Evolutionary conservation across 2,113 vertebrate genomes (phyloP).

Genomic region (Cinclus mexicanus): DNA sequence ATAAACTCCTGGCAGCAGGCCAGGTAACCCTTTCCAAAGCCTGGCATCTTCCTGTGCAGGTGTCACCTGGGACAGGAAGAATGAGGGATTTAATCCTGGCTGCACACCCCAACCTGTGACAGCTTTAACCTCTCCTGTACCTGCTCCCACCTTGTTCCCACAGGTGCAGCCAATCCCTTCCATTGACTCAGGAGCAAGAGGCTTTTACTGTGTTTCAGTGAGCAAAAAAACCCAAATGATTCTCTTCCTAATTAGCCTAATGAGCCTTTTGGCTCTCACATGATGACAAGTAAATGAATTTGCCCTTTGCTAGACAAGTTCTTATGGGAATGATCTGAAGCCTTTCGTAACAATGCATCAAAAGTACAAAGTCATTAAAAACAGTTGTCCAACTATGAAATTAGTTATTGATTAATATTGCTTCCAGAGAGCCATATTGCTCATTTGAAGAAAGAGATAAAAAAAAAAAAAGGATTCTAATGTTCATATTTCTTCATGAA

Average conservation of each 20-base stretch:
- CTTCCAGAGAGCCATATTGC: slow-evolving; percentile 65
- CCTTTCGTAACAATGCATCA: slow-evolving; percentile 58
- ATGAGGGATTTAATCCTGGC: not conserved
- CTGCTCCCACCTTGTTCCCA: not conserved
- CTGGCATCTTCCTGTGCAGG: not conserved
- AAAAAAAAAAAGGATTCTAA: not conserved
- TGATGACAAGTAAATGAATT: slow-evolving; percentile 69
- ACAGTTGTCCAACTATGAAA: slow-evolving; percentile 78
- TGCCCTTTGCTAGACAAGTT: slow-evolving; percentile 73
- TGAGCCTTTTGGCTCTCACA: slow-evolving; percentile 70
- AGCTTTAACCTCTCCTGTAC: not conserved
- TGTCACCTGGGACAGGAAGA: not conserved
- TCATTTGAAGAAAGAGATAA: slow-evolving; percentile 15
- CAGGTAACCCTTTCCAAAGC: not conserved
- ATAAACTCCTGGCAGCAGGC: not conserved
- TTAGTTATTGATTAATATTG: slow-evolving; percentile 79
- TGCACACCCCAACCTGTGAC: not conserved
- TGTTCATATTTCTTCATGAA: slow-evolving; percentile 32
- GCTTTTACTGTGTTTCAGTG: slow-evolving; percentile 22
- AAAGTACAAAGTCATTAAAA: slow-evolving; percentile 74
- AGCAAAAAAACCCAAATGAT: slow-evolving; percentile 31
- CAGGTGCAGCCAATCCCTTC: not conserved
- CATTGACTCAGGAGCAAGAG: not conserved
- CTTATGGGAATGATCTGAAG: slow-evolving; percentile 65
- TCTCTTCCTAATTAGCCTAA: slow-evolving; percentile 71